Conservation (phyloP, 2,888 invertebrate species). For the Zaprionus lineosus region DNA sequence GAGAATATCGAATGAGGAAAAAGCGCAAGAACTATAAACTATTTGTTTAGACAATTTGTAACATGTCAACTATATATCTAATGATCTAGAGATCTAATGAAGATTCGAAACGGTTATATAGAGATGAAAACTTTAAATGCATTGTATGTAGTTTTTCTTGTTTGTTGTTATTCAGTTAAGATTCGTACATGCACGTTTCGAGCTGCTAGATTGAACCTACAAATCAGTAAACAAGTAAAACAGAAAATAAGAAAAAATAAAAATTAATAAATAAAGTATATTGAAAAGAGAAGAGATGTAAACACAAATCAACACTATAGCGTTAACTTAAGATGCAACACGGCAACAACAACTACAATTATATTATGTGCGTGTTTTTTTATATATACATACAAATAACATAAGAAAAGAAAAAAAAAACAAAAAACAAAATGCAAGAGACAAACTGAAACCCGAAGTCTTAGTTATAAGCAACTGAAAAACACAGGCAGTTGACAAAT, state of each 20-base stretch:
- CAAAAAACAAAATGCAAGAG: conserved; percentile 19
- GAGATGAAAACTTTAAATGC: conserved; percentile 5
- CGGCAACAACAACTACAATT: conserved; percentile 27
- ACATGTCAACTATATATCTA: conserved; percentile 9
- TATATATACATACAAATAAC: conserved; percentile 24
- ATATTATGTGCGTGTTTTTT: conserved; percentile 42
- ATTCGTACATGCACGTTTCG: conserved; percentile 37
- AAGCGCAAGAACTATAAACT: conserved; percentile 54
- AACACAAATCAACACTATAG: conserved; percentile 22
- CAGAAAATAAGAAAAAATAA: neutral
- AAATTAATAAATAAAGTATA: conserved; percentile 3
- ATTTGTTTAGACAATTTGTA: conserved; percentile 56
- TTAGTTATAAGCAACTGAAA: conserved; percentile 39
- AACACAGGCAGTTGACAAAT: conserved; percentile 39
- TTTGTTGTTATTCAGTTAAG: conserved; percentile 40
- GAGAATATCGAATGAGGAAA: conserved; percentile 20
- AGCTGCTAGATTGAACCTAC: conserved; percentile 7
- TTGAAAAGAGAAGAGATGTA: conserved; percentile 2
- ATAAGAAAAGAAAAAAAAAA: conserved; percentile 4
- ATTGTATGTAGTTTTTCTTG: too few relatives aligned
- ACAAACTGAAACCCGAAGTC: conserved; percentile 38
- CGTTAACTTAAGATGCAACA: conserved; percentile 25
- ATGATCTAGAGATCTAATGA: conserved; percentile 9
- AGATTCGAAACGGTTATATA: conserved; percentile 16
- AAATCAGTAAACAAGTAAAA: conserved; percentile 8